Evolutionary conservation across 2,113 vertebrate genomes (phyloP), one percentile per base, ranked within the genome.

Genomic region (Onychorhynchus coronatus): DNA sequence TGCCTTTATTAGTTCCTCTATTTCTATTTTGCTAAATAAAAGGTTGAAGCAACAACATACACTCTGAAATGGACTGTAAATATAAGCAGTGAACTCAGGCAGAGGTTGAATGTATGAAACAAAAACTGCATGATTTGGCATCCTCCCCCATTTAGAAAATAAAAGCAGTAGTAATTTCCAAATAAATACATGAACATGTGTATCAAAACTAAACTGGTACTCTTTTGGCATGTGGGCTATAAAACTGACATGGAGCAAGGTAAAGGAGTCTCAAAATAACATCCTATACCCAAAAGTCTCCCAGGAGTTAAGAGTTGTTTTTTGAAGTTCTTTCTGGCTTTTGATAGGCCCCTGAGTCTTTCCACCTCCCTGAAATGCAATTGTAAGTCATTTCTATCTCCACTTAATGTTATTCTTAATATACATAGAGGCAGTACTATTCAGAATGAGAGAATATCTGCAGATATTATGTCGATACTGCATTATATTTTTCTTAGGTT

Each of bases 1-100:
- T 95, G 94, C 93, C 96, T 98, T 98, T 97, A 98, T 98, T 98
- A 97, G 96, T 97, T 98, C 97, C 95, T 98, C 95, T 97, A 93
- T 96, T 98, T 97, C 98, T 96, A 96, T 97, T 98, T 98, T 97
- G 84, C 94, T 97, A 97, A 98, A 97, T 97, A 98, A 98, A 98
- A 98, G 97, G 94, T 96, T 97, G 95, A 97, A 97, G 94, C 77
- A 93, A 89, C 66, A 95, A 56, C 59, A 93, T 73, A 97, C 88
- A 89, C 89, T 97, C 95, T 96, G 96, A 97, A 97, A 95, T 89
- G 96, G 93, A 95, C 96, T 96, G 96, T 95, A 97, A 98, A 97
- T 97, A 97, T 39, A 89, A 97, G 91, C 73, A 93, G 83, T 88
- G 88, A 96, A 97, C 89, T 95, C 92, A 89, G 89, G 67, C 95